Percentiles rank a stretch among this genome's conserved stretches.
These are phyloP conservation scores for Amblyteles armatorius DNA, from an alignment of 2,888 invertebrate species.

Conservation along the genomic window DNA sequence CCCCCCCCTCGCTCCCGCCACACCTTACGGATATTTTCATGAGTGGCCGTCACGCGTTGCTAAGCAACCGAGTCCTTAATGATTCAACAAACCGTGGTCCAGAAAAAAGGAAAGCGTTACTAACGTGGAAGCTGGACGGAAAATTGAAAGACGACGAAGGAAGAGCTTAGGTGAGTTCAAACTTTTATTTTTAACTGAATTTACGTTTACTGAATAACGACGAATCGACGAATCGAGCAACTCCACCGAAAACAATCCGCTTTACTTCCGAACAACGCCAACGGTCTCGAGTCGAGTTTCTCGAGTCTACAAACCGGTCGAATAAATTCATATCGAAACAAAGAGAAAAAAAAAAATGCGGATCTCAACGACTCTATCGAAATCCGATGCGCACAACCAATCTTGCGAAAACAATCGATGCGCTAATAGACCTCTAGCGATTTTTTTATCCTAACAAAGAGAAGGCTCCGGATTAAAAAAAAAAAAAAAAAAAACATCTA, in stretches of 20 bases:
- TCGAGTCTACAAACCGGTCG: neutral
- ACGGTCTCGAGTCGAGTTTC: neutral
- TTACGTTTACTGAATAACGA: neutral
- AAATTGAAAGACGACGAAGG: neutral
- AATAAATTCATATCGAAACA: neutral
- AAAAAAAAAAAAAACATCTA: constrained; percentile 32
- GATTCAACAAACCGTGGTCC: neutral
- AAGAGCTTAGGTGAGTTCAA: neutral
- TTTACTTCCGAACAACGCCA: neutral
- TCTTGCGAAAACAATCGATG: constrained; percentile 41
- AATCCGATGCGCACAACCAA: neutral
- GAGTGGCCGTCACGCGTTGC: neutral
- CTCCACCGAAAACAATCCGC: neutral
- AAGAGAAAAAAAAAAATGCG: neutral
- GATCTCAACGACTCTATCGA: neutral
- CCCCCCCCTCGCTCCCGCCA: too few relatives aligned
- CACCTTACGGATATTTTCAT: neutral
- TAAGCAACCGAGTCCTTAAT: neutral
- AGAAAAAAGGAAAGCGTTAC: neutral
- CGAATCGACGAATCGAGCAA: neutral
- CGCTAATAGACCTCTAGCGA: constrained; percentile 20
- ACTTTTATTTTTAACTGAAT: neutral
- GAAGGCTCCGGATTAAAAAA: constrained; percentile 31
- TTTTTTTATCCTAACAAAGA: constrained; percentile 35
- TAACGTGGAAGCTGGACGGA: neutral